phyloP scores from a whole-genome alignment of 2,888 invertebrate genomes.

The Marronus borbonicus region DNA sequence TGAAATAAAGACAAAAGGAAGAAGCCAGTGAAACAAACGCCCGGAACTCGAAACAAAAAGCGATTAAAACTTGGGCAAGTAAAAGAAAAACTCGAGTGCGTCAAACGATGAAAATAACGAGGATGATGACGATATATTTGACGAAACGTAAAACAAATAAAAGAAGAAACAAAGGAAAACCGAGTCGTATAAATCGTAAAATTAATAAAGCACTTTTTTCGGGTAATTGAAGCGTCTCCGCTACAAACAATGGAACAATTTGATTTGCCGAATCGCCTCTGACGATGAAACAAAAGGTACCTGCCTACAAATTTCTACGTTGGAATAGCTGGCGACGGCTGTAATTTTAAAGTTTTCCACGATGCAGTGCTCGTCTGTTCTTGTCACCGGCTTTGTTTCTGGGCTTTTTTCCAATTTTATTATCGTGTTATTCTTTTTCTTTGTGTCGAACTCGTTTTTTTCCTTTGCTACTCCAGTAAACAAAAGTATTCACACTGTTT shows the following conservation, averaged over 20 bases:
- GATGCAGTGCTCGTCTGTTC: constrained; percentile 1
- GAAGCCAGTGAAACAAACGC: not conserved
- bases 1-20: not conserved
- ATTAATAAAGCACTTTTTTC: constrained; percentile 32
- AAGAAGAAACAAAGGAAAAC: not conserved
- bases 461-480: too few relatives aligned
- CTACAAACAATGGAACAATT: constrained; percentile 44
- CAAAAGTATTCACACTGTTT: too few relatives aligned
- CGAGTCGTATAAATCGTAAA: constrained; percentile 13
- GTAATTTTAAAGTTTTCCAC: constrained; percentile 19
- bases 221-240: constrained; percentile 36
- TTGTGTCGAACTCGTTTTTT: not conserved
- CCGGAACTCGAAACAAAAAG: constrained; percentile 14
- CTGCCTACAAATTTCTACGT: constrained; percentile 10
- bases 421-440: constrained; percentile 3
- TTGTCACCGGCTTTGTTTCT: not conserved
- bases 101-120: constrained; percentile 4
- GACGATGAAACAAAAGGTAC: constrained; percentile 42
- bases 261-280: constrained; percentile 37
- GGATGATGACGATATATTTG: not conserved
- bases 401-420: not conserved
- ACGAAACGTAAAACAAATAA: constrained; percentile 10
- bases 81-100: not conserved
- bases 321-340: not conserved
- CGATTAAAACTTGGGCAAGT: constrained; percentile 7